Evolutionary conservation across 2,888 invertebrate species (phyloP), one percentile per base, ranked within the genome.

Genomic region (Metacarcinus magister): DNA sequence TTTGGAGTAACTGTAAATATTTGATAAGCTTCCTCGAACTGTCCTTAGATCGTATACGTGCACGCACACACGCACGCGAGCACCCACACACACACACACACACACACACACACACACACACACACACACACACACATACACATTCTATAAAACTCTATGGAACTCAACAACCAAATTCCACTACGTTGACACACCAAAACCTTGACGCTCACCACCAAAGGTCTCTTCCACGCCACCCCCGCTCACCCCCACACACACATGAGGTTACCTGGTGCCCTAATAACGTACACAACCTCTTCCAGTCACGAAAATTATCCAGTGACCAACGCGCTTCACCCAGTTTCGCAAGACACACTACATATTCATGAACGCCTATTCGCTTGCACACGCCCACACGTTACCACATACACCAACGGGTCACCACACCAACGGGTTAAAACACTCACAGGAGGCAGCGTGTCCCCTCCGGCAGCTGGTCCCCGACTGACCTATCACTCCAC

Each of bases 401-500:
- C 32, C 23, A 89, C 23, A n/a, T 16, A 19, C 89, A 89, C 23
- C 16, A 0, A n/a, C 89, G 19, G 54, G 54, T 54, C 44, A n/a
- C 44, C 43, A 91, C 91, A 91, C 82, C 13, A 82, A 82, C 32
- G 32, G 82, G 67, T 67, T 19, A 82, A 82, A 32, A 82, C 32
- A 82, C 82, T 82, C 82, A 82, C 82, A 32, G 82, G 82, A 82
- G 82, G 82, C 82, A 32, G 82, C 82, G 82, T 32, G 82, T 32
- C 32, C 82, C 82, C 82, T 82, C 82, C 13, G 32, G 82, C 82
- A 32, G 28, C 82, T 82, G 32, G 82, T 32, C 32, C 28, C 82
- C 82, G 23, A 82, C 82, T 82, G 82, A 82, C 82, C 82, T 82
- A 82, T 82, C 82, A 82, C 82, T 28, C 82, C 82, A 82, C 32